Evolutionary conservation across 2,797 vertebrate genomes (phyloP).

Genomic region (Rhinichthys osculus): DNA sequence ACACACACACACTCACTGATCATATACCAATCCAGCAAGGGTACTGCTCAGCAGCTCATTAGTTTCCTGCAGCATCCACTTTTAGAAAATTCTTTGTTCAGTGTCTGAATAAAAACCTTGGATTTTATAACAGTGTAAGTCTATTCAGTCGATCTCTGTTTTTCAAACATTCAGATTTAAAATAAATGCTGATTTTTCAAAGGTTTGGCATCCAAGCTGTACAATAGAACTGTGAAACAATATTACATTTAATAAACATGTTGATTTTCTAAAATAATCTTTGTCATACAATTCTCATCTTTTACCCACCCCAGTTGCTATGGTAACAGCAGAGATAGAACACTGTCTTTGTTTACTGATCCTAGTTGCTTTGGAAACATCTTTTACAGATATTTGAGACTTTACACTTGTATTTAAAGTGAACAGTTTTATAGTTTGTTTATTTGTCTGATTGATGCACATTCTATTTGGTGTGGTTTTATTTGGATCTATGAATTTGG

Average conservation of each 20-base stretch:
- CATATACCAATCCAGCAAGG: neutral
- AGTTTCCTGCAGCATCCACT: neutral
- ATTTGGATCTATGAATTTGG: neutral
- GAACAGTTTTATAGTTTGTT: neutral
- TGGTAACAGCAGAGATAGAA: slow-evolving; percentile 33
- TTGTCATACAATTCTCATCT: neutral
- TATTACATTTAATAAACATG: neutral
- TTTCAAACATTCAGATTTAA: neutral
- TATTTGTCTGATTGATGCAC: neutral
- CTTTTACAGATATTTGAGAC: neutral
- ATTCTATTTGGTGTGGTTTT: neutral
- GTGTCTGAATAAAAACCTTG: neutral
- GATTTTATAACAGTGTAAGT: neutral
- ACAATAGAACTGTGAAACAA: neutral
- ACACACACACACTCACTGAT: slow-evolving; percentile 17
- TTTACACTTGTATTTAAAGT: neutral
- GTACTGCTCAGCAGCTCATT: slow-evolving; percentile 16
- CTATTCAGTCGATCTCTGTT: neutral
- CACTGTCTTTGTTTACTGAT: slow-evolving; percentile 20
- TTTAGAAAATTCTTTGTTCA: neutral
- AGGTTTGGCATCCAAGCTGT: neutral
- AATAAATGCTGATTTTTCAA: neutral
- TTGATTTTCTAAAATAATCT: neutral
- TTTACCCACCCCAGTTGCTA: slow-evolving; percentile 18
- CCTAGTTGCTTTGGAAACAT: neutral